These are phyloP conservation scores for Nemopilema nomurai DNA, from an alignment of 30 jellyfish, hydroid and myxozoan genomes.

Conservation along the genomic window DNA sequence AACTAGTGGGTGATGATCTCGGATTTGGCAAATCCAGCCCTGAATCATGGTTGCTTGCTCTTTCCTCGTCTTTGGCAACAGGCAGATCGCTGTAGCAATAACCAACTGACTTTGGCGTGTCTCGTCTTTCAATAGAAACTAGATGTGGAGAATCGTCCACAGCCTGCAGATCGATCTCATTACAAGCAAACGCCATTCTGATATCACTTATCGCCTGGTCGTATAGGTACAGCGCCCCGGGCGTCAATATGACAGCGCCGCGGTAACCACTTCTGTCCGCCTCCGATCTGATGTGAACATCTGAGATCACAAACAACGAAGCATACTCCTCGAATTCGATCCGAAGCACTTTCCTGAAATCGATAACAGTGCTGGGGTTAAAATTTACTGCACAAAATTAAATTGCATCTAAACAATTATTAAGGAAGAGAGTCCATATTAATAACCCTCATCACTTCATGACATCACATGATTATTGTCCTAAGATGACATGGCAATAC, in stretches of 20 bases:
- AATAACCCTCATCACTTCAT: too few species aligned
- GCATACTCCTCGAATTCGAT: slow-evolving; percentile 51
- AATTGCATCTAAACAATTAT: too few species aligned
- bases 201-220: slow-evolving; percentile 41
- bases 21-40: slow-evolving; percentile 1
- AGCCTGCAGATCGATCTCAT: slow-evolving; percentile 48
- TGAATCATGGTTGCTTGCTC: slow-evolving; percentile 6
- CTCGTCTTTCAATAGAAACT: slow-evolving; percentile 9
- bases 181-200: slow-evolving; percentile 62
- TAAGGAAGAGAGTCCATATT: too few species aligned
- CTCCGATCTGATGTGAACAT: slow-evolving; percentile 38
- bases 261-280: slow-evolving; percentile 40
- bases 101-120: not conserved
- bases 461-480: too few species aligned
- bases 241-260: slow-evolving; percentile 56
- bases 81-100: slow-evolving; percentile 14
- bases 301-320: slow-evolving; percentile 36
- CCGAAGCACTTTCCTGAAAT: slow-evolving; percentile 54
- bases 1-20: not conserved
- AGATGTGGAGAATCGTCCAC: slow-evolving; percentile 19
- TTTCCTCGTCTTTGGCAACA: not conserved
- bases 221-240: slow-evolving; percentile 54
- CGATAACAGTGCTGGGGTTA: not conserved
- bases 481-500: too few species aligned
- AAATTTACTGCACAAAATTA: too few species aligned